Conservation (phyloP, 1,140 invertebrate species). For the Papilio helenus region DNA sequence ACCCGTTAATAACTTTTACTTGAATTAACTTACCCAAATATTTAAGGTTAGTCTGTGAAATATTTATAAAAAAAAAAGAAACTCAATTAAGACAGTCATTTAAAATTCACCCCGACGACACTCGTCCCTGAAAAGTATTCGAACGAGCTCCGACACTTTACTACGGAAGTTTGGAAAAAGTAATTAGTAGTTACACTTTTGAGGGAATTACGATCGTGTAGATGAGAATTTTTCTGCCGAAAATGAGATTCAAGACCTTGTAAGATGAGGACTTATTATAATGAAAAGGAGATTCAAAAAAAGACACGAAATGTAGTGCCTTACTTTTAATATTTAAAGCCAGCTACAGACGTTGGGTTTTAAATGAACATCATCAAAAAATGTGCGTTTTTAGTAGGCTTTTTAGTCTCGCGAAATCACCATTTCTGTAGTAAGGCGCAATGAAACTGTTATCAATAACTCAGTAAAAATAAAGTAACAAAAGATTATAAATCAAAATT, state of each 20-base stretch:
- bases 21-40: neutral
- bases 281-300: neutral
- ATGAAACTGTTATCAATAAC: too few species aligned
- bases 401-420: too few species aligned
- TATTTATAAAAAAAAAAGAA: constrained; percentile 6
- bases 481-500: too few species aligned
- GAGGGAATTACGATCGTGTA: constrained; percentile 5
- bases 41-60: neutral
- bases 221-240: constrained; percentile 1
- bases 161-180: constrained; percentile 4
- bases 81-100: constrained; percentile 12
- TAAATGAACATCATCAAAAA: too few species aligned
- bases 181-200: constrained; percentile 17
- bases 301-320: neutral
- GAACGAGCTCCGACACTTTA: constrained; percentile 9
- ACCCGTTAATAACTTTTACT: neutral
- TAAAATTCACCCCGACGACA: constrained; percentile 4
- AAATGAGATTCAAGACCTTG: constrained; percentile 7
- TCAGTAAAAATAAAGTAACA: too few species aligned
- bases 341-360: too few species aligned
- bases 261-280: neutral
- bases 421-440: too few species aligned
- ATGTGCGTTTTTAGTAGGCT: too few species aligned
- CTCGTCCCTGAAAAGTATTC: neutral
- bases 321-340: too few species aligned